Base-by-base conservation (phyloP, 2,888 invertebrate species). In the Yponomeuta malinellus region DNA sequence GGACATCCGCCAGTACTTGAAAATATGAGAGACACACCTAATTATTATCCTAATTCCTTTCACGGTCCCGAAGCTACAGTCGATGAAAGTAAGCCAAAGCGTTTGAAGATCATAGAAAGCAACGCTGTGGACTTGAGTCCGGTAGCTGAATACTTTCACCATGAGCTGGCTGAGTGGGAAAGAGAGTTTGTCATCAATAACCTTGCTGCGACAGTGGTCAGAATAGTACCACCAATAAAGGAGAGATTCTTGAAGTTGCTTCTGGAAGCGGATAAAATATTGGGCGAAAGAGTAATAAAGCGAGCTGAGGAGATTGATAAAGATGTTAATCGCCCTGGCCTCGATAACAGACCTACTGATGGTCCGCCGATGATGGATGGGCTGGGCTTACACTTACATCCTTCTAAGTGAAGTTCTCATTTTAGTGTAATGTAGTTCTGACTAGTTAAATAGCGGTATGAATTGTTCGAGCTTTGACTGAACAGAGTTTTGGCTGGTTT, bases 41-140 rank as follows among this genome's bases (percentile, higher is more conserved):
- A 97, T 84, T 98, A 98, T 82, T 97, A 93, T 87, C 98, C 98
- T 0, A 98, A 98, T 89, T 97, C 97, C 75, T 98, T 97, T 84
- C 88, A 93, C 74, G 98, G 97, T 0, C 97, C 97, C 0, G 91
- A 93, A 10, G 72, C 74, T 10, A 66, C 12, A 31, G 71, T 74
- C 1, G 72, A 73, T 29, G 63, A 52, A 67, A 59, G 31, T 23
- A 65, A 69, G 63, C 73, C 74, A 1, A 69, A 68, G 12, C 12
- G 43, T 6, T 48, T 72, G 15, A 29, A 31, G 10, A 10, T 72
- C 15, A 52, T 59, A 9, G 67, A 70, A 6, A 71, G 64, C 29
- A 69, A 48, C 15, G 68, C 72, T 23, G 70, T 70, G 2, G 73
- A 74, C 10, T 84, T 78, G 48, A 71, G 70, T 43, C 98, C 98